Evolutionary conservation across 2,797 vertebrate genomes (phyloP).

Genomic region (Pogonophryne albipinna): DNA sequence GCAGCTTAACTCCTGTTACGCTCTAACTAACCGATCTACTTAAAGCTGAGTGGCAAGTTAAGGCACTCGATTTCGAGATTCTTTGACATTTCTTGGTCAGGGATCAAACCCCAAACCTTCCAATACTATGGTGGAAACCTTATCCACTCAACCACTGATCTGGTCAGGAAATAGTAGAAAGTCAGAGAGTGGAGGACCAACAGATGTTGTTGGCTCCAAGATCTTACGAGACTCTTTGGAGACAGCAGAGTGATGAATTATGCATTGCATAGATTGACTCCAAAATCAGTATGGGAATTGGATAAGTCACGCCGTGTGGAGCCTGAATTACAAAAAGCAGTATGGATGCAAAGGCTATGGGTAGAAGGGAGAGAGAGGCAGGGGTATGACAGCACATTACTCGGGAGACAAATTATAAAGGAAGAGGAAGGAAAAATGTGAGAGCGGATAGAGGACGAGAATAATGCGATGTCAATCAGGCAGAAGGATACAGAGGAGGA

Average conservation of each 20-base stretch:
- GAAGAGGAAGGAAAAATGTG: constrained; percentile 68
- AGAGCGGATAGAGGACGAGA: constrained; percentile 71
- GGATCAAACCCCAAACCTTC: constrained; percentile 33
- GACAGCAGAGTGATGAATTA: constrained; percentile 50
- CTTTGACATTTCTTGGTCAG: constrained; percentile 31
- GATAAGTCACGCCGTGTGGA: constrained; percentile 51
- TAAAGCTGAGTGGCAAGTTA: constrained; percentile 17
- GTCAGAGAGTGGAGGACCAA: constrained; percentile 28
- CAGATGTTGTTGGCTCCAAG: constrained; percentile 39
- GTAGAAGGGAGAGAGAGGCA: constrained; percentile 52
- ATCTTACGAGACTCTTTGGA: constrained; percentile 50
- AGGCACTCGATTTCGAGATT: constrained; percentile 39
- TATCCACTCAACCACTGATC: constrained; percentile 38
- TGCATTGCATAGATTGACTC: constrained; percentile 47
- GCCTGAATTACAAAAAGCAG: constrained; percentile 66
- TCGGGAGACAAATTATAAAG: constrained; percentile 77
- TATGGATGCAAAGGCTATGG: constrained; percentile 60
- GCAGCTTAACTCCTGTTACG: constrained; percentile 11
- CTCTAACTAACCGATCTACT: constrained; percentile 20
- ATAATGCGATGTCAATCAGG: constrained; percentile 75
- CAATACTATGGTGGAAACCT: constrained; percentile 12
- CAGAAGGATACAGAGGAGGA: constrained; percentile 58
- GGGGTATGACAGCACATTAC: constrained; percentile 78
- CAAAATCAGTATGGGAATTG: constrained; percentile 51
- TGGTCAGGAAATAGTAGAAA: constrained; percentile 31